Conservation (phyloP, 1,140 invertebrate species). For the Zophobas morio region DNA sequence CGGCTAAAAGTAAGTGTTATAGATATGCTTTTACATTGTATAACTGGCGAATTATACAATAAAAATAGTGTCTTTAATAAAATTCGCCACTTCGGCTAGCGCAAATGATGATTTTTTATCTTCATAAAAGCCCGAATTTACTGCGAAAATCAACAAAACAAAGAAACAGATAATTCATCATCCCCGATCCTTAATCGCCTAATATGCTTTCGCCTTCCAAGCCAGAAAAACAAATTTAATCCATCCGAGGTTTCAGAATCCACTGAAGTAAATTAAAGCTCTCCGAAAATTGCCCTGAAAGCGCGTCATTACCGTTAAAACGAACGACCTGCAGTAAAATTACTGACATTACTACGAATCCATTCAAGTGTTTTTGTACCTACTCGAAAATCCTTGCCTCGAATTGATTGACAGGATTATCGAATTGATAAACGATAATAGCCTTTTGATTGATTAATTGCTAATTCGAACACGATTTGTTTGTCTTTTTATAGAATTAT, state of each 20-base stretch:
- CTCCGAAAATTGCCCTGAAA: slow-evolving; percentile 9
- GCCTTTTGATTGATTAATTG: slow-evolving; percentile 26
- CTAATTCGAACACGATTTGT: slow-evolving; percentile 32
- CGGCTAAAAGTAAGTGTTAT: too few relatives aligned
- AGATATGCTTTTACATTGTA: too few relatives aligned
- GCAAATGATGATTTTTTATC: too few relatives aligned
- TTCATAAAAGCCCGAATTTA: too few relatives aligned
- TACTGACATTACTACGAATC: background rate
- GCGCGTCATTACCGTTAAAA: slow-evolving; percentile 5
- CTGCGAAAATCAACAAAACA: slow-evolving; percentile 8
- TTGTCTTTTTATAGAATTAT: slow-evolving; percentile 13
- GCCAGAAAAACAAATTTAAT: slow-evolving; percentile 34
- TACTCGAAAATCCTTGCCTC: background rate
- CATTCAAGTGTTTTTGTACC: background rate
- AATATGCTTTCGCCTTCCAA: slow-evolving; percentile 17
- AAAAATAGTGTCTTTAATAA: too few relatives aligned
- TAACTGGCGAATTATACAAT: too few relatives aligned
- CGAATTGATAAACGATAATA: slow-evolving; percentile 38
- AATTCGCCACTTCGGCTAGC: too few relatives aligned
- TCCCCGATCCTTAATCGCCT: slow-evolving; percentile 24
- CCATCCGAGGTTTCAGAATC: slow-evolving; percentile 11
- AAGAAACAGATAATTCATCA: slow-evolving; percentile 26
- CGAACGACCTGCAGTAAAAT: background rate
- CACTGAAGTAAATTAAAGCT: slow-evolving; percentile 23
- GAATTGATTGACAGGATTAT: slow-evolving; percentile 28